Conservation (phyloP, 2,113 vertebrate species). For the Synodontis membranacea region DNA sequence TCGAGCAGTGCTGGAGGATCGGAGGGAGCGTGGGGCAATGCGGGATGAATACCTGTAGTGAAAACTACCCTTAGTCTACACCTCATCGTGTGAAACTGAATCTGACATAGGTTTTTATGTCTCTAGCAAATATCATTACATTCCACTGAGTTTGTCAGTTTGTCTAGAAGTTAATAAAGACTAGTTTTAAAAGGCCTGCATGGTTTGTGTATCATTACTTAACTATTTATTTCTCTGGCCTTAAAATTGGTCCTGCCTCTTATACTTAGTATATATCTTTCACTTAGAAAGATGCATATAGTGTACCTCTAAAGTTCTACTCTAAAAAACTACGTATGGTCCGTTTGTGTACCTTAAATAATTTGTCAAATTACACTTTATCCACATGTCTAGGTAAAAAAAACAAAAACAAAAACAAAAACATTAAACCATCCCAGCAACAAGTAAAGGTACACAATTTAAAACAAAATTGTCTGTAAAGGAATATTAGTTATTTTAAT, state of each 20-base stretch:
- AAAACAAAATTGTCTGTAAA: background rate
- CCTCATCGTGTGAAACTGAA: background rate
- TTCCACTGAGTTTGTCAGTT: background rate
- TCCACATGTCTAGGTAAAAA: background rate
- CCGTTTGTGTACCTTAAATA: background rate
- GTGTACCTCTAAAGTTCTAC: background rate
- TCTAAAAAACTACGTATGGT: background rate
- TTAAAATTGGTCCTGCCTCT: background rate
- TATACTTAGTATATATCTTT: background rate
- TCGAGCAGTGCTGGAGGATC: no score
- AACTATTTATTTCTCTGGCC: background rate
- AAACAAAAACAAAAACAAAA: no score
- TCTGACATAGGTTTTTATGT: background rate
- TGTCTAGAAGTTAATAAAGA: background rate
- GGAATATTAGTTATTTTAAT: background rate
- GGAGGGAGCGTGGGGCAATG: no score
- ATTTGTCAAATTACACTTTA: background rate
- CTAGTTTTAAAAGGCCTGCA: background rate
- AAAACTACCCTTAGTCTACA: background rate
- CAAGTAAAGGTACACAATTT: background rate
- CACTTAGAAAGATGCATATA: background rate
- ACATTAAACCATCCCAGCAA: background rate
- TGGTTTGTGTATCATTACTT: background rate
- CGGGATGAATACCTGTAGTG: background rate
- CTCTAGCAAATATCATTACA: background rate